phyloP scores from a whole-genome alignment of 2,888 invertebrate genomes.

The Eutolmus rufibarbis region DNA sequence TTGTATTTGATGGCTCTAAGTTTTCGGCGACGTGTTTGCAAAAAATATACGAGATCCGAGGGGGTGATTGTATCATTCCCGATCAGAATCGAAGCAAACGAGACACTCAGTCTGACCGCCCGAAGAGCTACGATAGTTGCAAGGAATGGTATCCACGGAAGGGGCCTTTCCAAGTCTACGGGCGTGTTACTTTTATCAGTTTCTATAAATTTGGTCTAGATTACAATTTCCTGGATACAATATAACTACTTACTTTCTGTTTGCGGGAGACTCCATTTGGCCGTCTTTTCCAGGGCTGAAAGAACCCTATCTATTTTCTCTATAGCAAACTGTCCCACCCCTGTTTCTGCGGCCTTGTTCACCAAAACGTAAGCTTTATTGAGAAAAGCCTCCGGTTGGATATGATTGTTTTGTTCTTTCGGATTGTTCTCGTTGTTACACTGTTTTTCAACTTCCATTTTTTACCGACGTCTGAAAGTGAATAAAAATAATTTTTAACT shows the following conservation, averaged over 20 bases:
- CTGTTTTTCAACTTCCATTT: constrained; percentile 7
- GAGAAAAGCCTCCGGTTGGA: constrained; percentile 40
- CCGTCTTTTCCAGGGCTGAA: constrained; percentile 57
- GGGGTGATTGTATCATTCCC: constrained; percentile 56
- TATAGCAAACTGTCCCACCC: constrained; percentile 56
- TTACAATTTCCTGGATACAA: neutral
- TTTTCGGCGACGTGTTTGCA: constrained; percentile 58
- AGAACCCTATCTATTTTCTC: constrained; percentile 55
- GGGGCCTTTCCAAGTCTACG: constrained; percentile 54
- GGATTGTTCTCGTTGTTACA: neutral
- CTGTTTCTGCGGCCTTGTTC: constrained; percentile 55
- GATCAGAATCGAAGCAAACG: constrained; percentile 54
- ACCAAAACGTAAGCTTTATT: constrained; percentile 52
- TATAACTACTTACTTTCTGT: constrained; percentile 50
- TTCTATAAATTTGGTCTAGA: neutral
- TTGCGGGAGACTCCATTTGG: constrained; percentile 60
- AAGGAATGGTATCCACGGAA: constrained; percentile 59
- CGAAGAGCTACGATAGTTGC: constrained; percentile 56
- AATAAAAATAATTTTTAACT: neutral
- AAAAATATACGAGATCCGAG: constrained; percentile 55
- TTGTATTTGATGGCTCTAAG: constrained; percentile 56
- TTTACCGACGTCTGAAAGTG: neutral
- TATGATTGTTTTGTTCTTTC: neutral
- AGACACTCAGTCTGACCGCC: constrained; percentile 54
- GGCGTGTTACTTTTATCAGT: neutral